Percentiles rank a stretch among this genome's conserved stretches.
Evolutionary conservation across 2,888 invertebrate species (phyloP).

Genomic region (Eulithis prunata): DNA sequence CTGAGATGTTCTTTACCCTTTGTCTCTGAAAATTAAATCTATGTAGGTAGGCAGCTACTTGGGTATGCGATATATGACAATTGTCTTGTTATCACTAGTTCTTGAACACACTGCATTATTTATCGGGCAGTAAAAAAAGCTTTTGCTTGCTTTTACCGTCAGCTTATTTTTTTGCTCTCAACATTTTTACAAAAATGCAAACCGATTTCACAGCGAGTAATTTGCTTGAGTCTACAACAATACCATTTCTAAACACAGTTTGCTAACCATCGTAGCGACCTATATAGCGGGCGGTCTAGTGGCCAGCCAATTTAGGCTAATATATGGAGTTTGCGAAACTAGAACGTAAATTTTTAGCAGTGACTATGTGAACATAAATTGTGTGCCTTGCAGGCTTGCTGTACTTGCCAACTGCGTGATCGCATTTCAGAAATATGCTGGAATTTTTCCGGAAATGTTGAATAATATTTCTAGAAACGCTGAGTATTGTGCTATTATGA

Average conservation of each 20-base stretch:
- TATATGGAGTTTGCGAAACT: constrained; percentile 44
- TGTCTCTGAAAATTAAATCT: too few relatives aligned
- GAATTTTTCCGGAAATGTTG: not conserved
- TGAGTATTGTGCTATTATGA: too few relatives aligned
- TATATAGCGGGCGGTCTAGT: constrained; percentile 12
- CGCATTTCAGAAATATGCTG: constrained; percentile 24
- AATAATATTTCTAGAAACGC: not conserved
- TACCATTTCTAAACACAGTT: constrained; percentile 21
- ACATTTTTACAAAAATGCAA: not conserved
- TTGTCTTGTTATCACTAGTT: too few relatives aligned
- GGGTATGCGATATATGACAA: too few relatives aligned
- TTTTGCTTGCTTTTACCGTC: too few relatives aligned
- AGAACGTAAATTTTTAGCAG: constrained; percentile 54
- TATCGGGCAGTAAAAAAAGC: too few relatives aligned
- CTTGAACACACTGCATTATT: too few relatives aligned
- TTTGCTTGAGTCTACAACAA: not conserved
- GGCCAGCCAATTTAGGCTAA: constrained; percentile 39
- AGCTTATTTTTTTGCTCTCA: too few relatives aligned
- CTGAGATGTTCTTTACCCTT: constrained; percentile 6
- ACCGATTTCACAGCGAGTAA: constrained; percentile 2
- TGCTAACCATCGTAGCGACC: constrained; percentile 17
- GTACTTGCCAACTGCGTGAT: constrained; percentile 28
- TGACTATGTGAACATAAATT: constrained; percentile 49
- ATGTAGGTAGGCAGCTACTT: too few relatives aligned
- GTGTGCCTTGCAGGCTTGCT: constrained; percentile 51